These are phyloP conservation scores for Plagiodera versicolora DNA, from an alignment of 2,888 invertebrate species.

Conservation along the genomic window DNA sequence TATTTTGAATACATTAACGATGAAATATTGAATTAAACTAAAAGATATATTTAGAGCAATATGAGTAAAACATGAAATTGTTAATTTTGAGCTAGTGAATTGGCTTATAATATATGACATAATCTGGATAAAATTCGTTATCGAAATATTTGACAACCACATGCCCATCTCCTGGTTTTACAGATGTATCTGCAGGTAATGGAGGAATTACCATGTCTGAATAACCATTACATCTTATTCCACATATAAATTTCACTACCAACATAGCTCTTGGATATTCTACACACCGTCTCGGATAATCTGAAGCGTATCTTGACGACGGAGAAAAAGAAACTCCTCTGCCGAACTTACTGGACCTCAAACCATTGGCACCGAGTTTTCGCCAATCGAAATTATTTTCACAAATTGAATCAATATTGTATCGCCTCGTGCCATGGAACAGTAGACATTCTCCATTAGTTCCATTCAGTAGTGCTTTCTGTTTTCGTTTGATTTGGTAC, in stretches of 20 bases:
- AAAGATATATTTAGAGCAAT: too few species aligned
- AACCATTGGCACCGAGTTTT: background rate
- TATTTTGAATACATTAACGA: too few species aligned
- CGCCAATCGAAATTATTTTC: slow-evolving; percentile 6
- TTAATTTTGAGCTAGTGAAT: too few species aligned
- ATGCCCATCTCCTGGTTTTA: background rate
- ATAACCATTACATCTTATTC: background rate
- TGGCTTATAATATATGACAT: background rate
- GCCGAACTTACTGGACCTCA: slow-evolving; percentile 8
- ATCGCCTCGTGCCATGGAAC: background rate
- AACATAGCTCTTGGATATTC: background rate
- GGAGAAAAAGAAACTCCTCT: background rate
- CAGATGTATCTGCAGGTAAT: background rate
- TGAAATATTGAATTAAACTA: too few species aligned
- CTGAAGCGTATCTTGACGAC: background rate
- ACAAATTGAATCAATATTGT: slow-evolving; percentile 5
- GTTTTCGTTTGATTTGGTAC: slow-evolving; percentile 1
- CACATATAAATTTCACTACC: background rate
- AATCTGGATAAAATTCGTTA: background rate
- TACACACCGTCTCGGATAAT: background rate
- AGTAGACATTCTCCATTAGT: background rate
- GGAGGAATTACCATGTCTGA: background rate
- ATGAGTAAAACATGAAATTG: too few species aligned
- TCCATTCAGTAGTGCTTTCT: background rate
- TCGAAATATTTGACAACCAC: background rate